phyloP scores from a whole-genome alignment of 2,797 vertebrate species.

The Naso thynnoides region DNA sequence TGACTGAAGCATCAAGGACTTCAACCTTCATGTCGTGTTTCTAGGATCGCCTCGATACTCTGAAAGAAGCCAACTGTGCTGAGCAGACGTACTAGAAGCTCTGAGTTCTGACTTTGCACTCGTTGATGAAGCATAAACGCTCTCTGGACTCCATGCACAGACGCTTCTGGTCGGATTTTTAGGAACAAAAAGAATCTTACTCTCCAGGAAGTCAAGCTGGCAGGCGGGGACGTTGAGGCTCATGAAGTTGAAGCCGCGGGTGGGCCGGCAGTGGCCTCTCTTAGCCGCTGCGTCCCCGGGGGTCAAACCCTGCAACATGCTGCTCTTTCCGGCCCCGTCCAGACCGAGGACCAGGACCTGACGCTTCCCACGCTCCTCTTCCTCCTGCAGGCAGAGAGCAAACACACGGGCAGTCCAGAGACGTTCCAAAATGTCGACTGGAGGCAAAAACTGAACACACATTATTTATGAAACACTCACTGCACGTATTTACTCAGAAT shows the following conservation, averaged over 20 bases:
- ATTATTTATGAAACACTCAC: background rate
- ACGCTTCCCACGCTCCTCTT: conserved; percentile 79
- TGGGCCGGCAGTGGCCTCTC: conserved; percentile 82
- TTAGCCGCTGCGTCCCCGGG: conserved; percentile 72
- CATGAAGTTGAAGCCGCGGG: conserved; percentile 92
- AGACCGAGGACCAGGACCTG: conserved; percentile 93
- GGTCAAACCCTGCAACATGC: conserved; percentile 88
- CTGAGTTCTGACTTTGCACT: background rate
- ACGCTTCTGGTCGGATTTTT: background rate
- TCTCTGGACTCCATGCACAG: background rate
- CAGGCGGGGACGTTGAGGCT: conserved; percentile 83
- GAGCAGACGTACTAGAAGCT: background rate
- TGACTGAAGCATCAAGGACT: too few species aligned
- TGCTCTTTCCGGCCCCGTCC: conserved; percentile 94
- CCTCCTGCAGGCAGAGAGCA: conserved; percentile 58
- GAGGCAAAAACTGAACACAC: conserved; percentile 3
- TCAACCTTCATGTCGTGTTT: too few species aligned
- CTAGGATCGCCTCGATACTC: too few species aligned
- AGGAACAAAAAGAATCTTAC: conserved; percentile 80
- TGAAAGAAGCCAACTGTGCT: conserved; percentile 1
- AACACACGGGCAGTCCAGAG: background rate
- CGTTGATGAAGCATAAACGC: conserved; percentile 27
- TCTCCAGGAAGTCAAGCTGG: conserved; percentile 92
- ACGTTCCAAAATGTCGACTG: background rate
- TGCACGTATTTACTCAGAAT: background rate